These are phyloP conservation scores for Cylas formicarius DNA, from an alignment of 1,140 invertebrate genomes.

Conservation along the genomic window DNA sequence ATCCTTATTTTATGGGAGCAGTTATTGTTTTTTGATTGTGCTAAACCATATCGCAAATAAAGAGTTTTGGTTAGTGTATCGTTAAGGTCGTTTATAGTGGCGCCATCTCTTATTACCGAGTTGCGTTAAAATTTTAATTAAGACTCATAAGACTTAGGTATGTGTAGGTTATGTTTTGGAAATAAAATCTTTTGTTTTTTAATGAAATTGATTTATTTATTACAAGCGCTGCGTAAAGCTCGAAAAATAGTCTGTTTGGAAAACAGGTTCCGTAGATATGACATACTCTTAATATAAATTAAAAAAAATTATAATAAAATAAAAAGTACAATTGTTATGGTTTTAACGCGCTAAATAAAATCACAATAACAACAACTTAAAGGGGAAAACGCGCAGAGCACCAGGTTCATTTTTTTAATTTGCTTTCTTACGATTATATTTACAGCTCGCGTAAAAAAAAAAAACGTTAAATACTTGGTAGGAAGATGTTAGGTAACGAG, in stretches of 20 bases:
- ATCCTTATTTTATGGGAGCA: too few species aligned
- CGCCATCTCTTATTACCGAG: too few species aligned
- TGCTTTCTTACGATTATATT: conserved; percentile 35
- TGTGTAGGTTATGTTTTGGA: too few species aligned
- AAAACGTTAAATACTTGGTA: conserved; percentile 40
- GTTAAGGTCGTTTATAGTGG: too few species aligned
- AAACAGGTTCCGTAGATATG: conserved; percentile 21
- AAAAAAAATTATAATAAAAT: conserved; percentile 29
- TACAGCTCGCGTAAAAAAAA: conserved; percentile 4
- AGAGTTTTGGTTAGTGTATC: too few species aligned
- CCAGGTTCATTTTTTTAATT: too few species aligned
- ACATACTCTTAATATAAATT: conserved; percentile 27
- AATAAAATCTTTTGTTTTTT: too few species aligned
- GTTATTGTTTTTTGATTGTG: too few species aligned
- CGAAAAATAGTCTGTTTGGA: conserved; percentile 29
- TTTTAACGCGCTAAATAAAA: conserved; percentile 30
- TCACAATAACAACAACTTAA: conserved; percentile 38
- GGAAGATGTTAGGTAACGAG: conserved; percentile 36
- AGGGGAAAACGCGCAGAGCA: conserved; percentile 37
- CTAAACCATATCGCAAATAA: too few species aligned
- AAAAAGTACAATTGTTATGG: conserved; percentile 28
- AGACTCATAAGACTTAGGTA: too few species aligned
- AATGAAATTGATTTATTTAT: conserved; percentile 24
- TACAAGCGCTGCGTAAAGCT: conserved; percentile 33
- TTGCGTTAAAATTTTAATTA: too few species aligned